These are phyloP conservation scores for Anarhynchus alexandrinus DNA, from an alignment of 2,113 vertebrate species.

Conservation along the genomic window DNA sequence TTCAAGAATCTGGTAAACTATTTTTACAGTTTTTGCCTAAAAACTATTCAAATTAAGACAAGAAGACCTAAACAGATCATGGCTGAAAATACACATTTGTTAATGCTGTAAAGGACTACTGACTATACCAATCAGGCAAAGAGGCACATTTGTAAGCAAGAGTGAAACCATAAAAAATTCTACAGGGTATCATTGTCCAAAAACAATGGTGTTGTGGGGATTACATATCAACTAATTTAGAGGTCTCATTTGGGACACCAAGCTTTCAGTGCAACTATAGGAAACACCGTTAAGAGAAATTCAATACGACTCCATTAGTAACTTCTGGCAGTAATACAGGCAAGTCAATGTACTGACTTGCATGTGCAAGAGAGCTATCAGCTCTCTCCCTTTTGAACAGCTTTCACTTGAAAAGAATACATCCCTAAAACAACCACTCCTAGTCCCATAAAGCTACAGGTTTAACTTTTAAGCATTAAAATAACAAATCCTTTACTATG, in stretches of 20 bases:
- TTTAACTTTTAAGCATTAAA: background rate
- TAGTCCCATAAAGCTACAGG: background rate
- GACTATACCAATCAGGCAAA: background rate
- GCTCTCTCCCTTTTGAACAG: background rate
- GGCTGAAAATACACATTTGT: background rate
- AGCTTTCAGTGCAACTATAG: background rate
- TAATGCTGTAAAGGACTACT: background rate
- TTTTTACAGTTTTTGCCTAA: background rate
- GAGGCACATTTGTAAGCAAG: background rate
- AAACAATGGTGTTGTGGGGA: background rate
- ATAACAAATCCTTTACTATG: background rate
- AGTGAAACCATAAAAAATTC: background rate
- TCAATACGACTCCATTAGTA: background rate
- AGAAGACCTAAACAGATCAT: background rate
- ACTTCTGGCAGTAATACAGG: background rate
- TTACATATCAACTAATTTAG: background rate
- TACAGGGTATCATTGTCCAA: background rate
- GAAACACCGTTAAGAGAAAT: background rate
- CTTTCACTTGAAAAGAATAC: background rate
- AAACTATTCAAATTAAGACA: background rate
- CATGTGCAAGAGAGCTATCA: background rate
- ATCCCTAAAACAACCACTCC: background rate
- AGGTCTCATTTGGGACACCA: background rate
- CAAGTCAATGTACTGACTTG: background rate
- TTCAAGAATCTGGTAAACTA: background rate